These are phyloP conservation scores for Cranoglanis bouderius DNA, from an alignment of 2,113 vertebrate genomes.

Conservation along the genomic window DNA sequence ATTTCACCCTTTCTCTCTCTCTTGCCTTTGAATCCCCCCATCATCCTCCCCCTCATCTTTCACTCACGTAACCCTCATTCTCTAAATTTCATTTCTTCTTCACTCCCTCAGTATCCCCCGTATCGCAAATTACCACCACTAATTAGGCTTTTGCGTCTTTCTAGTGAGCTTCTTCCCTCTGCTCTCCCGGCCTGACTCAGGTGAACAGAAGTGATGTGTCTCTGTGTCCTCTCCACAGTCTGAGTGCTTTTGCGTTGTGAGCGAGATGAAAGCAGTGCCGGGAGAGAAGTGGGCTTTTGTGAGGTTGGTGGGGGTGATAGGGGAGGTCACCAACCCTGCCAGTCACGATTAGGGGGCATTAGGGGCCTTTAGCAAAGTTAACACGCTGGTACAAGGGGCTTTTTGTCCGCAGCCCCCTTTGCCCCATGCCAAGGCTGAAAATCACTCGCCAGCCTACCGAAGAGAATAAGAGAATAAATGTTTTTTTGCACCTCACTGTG, in stretches of 20 bases:
- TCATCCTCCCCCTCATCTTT: constrained; percentile 6
- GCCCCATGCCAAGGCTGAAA: constrained; percentile 63
- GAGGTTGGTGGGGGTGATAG: constrained; percentile 46
- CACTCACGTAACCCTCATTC: neutral
- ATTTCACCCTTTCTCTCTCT: constrained; percentile 41
- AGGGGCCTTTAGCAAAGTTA: constrained; percentile 68
- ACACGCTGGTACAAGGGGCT: constrained; percentile 70
- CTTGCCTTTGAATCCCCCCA: neutral
- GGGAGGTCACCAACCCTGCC: constrained; percentile 73
- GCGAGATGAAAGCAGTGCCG: constrained; percentile 64
- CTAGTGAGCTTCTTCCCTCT: neutral
- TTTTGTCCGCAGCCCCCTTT: constrained; percentile 69
- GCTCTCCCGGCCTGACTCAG: constrained; percentile 13
- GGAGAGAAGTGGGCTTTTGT: constrained; percentile 61
- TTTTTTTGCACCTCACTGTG: constrained; percentile 35
- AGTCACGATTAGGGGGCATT: constrained; percentile 76
- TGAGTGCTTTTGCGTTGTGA: constrained; percentile 61
- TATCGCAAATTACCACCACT: neutral
- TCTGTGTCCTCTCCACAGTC: constrained; percentile 32
- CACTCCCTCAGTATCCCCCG: neutral
- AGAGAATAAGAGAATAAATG: constrained; percentile 35
- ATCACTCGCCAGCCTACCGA: constrained; percentile 49
- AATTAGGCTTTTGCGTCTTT: constrained; percentile 5
- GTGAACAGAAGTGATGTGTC: constrained; percentile 32
- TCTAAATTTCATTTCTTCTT: constrained; percentile 35